Evolutionary conservation across 2,797 vertebrate species (phyloP), one percentile per base, ranked within the genome.

Genomic region (Hyperoplus immaculatus): DNA sequence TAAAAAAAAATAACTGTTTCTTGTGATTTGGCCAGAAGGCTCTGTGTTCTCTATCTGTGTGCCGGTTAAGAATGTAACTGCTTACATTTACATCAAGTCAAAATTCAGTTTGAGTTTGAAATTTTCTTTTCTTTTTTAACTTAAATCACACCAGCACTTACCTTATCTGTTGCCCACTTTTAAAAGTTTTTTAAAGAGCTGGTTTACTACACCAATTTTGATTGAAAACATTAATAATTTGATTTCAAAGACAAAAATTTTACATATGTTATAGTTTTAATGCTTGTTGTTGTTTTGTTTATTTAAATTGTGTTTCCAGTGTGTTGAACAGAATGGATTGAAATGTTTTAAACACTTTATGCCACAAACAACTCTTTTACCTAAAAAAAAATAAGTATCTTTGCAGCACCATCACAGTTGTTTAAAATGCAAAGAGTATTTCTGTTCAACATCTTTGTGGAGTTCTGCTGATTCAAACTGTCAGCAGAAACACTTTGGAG

Each of bases 1-100:
- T 93, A 94, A 96, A 93, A 88, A 77, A 83, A 89, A 93, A 92
- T 80, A 86, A 95, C 94, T 95, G 96, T 96, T 97, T 98, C 96
- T 96, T 96, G 97, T 98, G 97, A 95, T 97, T 82, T 15, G 5
- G 82, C 68, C 72, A 68, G 7, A 75, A 72, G 72, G 43, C 66
- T 83, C 42, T 0, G 42, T 86, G 42, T 87, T 59, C 29, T 81
- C 43, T 57, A 43, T 42, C 7, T 76, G 55, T 45, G 36, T 66
- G 18, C 16, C 45, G 38, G 49, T 57, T 14, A 38, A 11, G n/a
- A 12, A 10, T 69, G 4, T 45, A 54, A 42, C 64, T 10, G 2
- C 36, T 46, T 29, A 47, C 29, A 29, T 29, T 29, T 29, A 21
- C 7, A 11, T 18, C 43, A 51, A 56, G 13, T 68, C 7, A 42